Evolutionary conservation across 2,888 invertebrate genomes (phyloP), one percentile per base, ranked within the genome.

Genomic region (Herminia tarsipennalis): DNA sequence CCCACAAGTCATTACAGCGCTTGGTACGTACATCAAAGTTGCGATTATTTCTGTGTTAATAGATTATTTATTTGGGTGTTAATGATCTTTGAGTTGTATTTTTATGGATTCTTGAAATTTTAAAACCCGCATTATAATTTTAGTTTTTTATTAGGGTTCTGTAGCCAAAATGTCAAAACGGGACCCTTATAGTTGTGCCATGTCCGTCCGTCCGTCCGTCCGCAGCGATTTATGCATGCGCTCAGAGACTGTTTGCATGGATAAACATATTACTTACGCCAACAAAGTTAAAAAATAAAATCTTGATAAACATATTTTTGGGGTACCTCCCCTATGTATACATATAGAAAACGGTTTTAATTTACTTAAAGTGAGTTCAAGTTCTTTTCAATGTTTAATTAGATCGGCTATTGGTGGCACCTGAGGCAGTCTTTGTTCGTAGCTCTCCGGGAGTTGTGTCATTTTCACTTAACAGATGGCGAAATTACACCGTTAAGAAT

Each of bases 341-440:
- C 34, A 62, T 64, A 60, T 64, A 59, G 65, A 68, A 67, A 64
- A 70, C 65, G 63, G 69, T 76, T 78, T 78, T 73, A 80, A 81
- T 83, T 81, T 73, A 75, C 69, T 81, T 73, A 70, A 72, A 70
- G 67, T 66, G 66, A 69, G 71, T 73, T 72, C 70, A 67, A 70
- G 73, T 80, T 82, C 84, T 81, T 82, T 83, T 70, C 73, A 63
- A 48, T 59, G 72, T 82, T 85, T 86, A 87, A 86, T 87, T 85
- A 86, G 76, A 80, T 72, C 68, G 70, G 65, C 78, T 78, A 83
- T 85, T 78, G 78, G 81, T 69, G 66, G 78, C 86, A 87, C 83
- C 86, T 86, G 86, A 73, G 84, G 71, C 79, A 66, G 54, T 53
- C 69, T 74, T 70, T 71, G 71, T 72, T 64, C 63, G 59, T 59